Percentiles rank a stretch among this genome's conserved stretches.
Evolutionary conservation across 2,888 invertebrate species (phyloP).

Genomic region (Dryococelus australis): DNA sequence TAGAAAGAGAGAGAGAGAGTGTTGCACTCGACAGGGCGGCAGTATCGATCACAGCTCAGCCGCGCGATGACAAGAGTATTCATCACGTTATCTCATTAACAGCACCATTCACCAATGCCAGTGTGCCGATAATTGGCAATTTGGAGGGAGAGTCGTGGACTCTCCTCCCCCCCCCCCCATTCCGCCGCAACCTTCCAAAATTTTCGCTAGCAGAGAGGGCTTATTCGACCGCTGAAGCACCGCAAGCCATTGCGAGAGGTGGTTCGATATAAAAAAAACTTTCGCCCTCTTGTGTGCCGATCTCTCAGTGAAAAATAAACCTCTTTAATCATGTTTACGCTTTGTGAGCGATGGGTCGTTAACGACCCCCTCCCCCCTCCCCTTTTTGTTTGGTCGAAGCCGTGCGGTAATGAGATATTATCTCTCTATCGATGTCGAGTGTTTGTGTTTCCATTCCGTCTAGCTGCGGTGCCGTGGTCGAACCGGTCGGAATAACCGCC

Average conservation of each 20-base stretch:
- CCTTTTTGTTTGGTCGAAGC: not conserved
- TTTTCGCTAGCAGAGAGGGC: too few species aligned
- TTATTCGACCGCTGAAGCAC: not conserved
- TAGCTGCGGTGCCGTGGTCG: not conserved
- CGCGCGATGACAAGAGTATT: constrained; percentile 9
- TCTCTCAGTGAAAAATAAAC: not conserved
- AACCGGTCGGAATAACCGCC: too few species aligned
- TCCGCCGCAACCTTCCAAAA: not conserved
- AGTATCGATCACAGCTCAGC: not conserved
- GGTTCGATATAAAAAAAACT: not conserved
- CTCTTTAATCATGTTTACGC: constrained; percentile 3
- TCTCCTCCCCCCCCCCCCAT: not conserved
- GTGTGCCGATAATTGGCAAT: constrained; percentile 3
- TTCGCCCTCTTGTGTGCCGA: not conserved
- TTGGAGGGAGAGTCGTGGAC: not conserved
- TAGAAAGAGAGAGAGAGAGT: not conserved
- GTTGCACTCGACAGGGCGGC: not conserved
- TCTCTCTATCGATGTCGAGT: not conserved
- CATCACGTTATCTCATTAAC: constrained; percentile 16
- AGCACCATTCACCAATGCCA: not conserved
- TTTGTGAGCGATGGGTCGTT: not conserved
- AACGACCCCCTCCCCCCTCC: too few species aligned
- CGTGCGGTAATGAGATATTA: not conserved
- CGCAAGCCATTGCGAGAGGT: too few species aligned
- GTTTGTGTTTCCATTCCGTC: not conserved